These are phyloP conservation scores for Catotricha subobsoleta DNA, from an alignment of 2,888 invertebrate genomes.

Conservation along the genomic window DNA sequence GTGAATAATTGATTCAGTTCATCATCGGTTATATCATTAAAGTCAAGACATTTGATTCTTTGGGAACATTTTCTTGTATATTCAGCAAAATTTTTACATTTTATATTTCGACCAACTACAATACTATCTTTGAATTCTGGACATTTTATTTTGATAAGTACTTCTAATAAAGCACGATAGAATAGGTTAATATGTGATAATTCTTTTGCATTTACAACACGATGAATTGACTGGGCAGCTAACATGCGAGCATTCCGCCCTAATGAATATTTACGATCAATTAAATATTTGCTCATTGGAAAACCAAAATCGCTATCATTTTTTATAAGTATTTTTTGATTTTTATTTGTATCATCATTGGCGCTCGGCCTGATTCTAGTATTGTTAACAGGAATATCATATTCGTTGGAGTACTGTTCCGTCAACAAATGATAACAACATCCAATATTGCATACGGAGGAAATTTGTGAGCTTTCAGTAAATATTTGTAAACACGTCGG, in stretches of 20 bases:
- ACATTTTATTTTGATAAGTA: conserved; percentile 32
- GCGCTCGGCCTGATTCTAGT: too few species aligned
- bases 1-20: conserved; percentile 29
- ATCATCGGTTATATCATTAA: conserved; percentile 24
- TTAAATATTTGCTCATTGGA: conserved; percentile 46
- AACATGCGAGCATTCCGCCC: conserved; percentile 71
- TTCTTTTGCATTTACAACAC: conserved; percentile 37
- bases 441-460: conserved; percentile 58
- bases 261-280: conserved; percentile 31
- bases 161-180: conserved; percentile 60
- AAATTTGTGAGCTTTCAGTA: conserved; percentile 32
- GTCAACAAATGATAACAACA: conserved; percentile 77
- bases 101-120: conserved; percentile 44
- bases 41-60: conserved; percentile 32
- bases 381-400: too few species aligned
- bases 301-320: conserved; percentile 41
- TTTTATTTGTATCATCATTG: conserved; percentile 20
- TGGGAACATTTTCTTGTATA: conserved; percentile 50
- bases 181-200: conserved; percentile 47
- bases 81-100: conserved; percentile 42
- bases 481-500: conserved; percentile 55
- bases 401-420: conserved; percentile 31
- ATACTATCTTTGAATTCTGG: conserved; percentile 27
- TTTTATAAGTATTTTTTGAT: conserved; percentile 17
- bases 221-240: conserved; percentile 64